phyloP scores from a whole-genome alignment of 2,113 vertebrate species.

The Dascyllus trimaculatus region DNA sequence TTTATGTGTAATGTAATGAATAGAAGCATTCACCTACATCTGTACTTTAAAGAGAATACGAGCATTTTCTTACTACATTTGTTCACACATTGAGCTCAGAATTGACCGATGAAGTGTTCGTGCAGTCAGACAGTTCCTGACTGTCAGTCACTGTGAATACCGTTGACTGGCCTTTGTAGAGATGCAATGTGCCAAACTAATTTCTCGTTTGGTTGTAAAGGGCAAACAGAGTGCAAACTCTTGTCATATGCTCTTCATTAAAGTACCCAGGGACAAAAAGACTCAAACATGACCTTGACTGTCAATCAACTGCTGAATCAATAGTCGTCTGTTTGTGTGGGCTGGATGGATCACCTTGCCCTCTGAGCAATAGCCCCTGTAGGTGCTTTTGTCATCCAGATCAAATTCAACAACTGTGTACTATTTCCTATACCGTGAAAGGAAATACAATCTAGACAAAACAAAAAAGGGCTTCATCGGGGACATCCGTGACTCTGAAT shows the following conservation, averaged over 20 bases:
- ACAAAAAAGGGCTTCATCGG: constrained; percentile 49
- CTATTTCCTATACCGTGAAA: constrained; percentile 62
- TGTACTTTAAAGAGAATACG: too few species aligned
- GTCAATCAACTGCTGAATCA: constrained; percentile 62
- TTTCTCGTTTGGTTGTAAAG: constrained; percentile 21
- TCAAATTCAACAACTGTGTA: constrained; percentile 61
- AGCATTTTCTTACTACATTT: constrained; percentile 45
- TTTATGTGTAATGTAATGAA: too few species aligned
- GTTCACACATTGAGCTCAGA: constrained; percentile 76
- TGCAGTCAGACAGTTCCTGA: background rate
- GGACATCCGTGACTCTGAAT: constrained; percentile 56
- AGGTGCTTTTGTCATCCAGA: constrained; percentile 56
- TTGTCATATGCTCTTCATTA: constrained; percentile 18
- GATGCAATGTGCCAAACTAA: constrained; percentile 5
- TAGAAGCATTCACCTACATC: too few species aligned
- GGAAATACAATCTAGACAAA: constrained; percentile 64
- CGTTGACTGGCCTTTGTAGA: background rate
- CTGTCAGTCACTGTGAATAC: constrained; percentile 12
- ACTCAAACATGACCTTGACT: constrained; percentile 60
- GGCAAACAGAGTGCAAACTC: background rate
- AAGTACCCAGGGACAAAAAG: constrained; percentile 41
- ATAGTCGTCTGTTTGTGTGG: constrained; percentile 49
- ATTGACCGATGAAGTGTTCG: constrained; percentile 70
- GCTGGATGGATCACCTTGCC: constrained; percentile 50
- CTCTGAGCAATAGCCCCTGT: constrained; percentile 51